A percentile compares a stretch with the other conserved stretches of the same genome.
Evolutionary conservation across 1,140 invertebrate genomes (phyloP).

Genomic region (Colletes gigas): DNA sequence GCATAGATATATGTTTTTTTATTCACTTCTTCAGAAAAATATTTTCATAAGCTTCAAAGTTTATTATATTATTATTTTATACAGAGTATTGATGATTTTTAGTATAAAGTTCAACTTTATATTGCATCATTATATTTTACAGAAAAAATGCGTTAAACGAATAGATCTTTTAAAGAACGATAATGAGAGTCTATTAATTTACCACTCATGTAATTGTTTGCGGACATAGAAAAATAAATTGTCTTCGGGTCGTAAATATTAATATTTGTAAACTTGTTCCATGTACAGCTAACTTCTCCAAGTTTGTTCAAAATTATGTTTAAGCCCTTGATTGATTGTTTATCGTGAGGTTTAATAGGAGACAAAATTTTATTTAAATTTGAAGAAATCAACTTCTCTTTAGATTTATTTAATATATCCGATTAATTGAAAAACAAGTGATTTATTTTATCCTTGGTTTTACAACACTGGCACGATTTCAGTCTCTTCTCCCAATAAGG

Average conservation of each 20-base stretch:
- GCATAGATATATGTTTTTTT: not conserved
- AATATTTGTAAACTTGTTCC: conserved; percentile 36
- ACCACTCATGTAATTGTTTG: conserved; percentile 45
- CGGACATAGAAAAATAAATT: conserved; percentile 65
- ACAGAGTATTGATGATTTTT: conserved; percentile 16
- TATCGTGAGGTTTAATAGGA: not conserved
- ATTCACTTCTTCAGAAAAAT: conserved; percentile 47
- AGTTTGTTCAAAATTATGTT: conserved; percentile 8
- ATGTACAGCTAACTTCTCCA: conserved; percentile 6
- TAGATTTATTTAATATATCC: not conserved
- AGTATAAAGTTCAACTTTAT: conserved; percentile 9
- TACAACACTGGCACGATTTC: conserved; percentile 32
- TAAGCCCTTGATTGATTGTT: not conserved
- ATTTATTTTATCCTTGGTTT: conserved; percentile 31
- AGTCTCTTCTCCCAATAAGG: conserved; percentile 55
- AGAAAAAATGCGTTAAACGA: conserved; percentile 10
- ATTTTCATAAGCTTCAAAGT: conserved; percentile 44
- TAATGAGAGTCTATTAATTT: conserved; percentile 30
- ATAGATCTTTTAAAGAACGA: conserved; percentile 6
- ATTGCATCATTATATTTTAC: conserved; percentile 27
- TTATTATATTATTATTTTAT: conserved; percentile 43
- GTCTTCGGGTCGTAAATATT: conserved; percentile 52
- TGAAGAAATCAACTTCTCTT: conserved; percentile 12
- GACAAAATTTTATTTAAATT: conserved; percentile 14
- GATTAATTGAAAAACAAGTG: conserved; percentile 47